phyloP scores from a whole-genome alignment of 2,113 vertebrate genomes.

The Turnix velox region DNA sequence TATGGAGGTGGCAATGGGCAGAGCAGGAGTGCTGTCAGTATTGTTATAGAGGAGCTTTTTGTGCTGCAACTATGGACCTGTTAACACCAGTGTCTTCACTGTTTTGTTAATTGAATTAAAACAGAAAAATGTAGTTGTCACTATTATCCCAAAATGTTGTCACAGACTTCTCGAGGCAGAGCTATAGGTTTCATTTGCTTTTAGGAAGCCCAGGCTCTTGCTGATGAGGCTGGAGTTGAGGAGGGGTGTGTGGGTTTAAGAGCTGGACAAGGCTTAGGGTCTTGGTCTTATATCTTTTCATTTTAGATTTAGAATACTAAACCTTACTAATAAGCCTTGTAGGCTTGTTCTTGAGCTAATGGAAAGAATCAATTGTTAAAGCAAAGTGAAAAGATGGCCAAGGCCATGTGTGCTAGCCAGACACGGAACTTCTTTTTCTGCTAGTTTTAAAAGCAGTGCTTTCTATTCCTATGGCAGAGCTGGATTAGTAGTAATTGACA shows the following conservation, averaged over 20 bases:
- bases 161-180: neutral
- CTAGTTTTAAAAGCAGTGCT: neutral
- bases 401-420: neutral
- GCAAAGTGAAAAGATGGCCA: neutral
- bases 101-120: neutral
- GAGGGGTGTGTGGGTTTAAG: neutral
- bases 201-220: neutral
- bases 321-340: neutral
- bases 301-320: neutral
- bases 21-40: accelerated
- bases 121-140: too few species aligned
- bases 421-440: neutral
- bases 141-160: neutral
- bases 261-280: neutral
- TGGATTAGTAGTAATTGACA: neutral
- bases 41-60: neutral
- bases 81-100: neutral
- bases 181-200: neutral
- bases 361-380: neutral
- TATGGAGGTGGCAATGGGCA: neutral
- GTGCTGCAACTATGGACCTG: accelerated
- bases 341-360: neutral
- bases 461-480: neutral
- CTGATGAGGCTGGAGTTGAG: neutral
- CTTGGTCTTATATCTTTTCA: neutral